A percentile compares a stretch with the other conserved stretches of the same genome.
phyloP scores from a whole-genome alignment of 64 coral and sea anemone genomes.

The Astreopora myriophthalma region DNA sequence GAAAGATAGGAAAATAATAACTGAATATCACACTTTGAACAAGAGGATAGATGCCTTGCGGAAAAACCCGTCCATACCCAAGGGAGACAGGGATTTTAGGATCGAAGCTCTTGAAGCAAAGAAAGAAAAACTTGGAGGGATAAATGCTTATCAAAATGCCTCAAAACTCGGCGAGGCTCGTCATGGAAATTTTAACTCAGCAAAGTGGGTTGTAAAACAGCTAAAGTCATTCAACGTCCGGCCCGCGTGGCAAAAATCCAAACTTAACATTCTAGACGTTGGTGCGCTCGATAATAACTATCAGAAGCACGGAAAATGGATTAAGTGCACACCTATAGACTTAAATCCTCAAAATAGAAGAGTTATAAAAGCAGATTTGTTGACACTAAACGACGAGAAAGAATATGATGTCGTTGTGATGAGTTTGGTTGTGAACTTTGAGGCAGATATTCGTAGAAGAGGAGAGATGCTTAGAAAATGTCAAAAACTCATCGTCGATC shows the following conservation, averaged over 20 bases:
- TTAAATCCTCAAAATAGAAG: conserved; percentile 48
- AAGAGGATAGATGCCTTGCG: conserved; percentile 40
- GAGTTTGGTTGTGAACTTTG: conserved; percentile 64
- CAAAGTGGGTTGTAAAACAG: conserved; percentile 71
- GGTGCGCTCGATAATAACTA: conserved; percentile 60
- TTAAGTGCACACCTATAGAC: conserved; percentile 69
- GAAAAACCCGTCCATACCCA: not conserved
- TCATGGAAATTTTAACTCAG: conserved; percentile 65
- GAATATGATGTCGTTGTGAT: conserved; percentile 53
- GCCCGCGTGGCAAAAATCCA: not conserved
- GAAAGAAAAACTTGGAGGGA: conserved; percentile 64
- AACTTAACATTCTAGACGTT: conserved; percentile 48
- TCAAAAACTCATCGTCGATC: not conserved
- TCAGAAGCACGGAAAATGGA: conserved; percentile 27
- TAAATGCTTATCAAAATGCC: conserved; percentile 71
- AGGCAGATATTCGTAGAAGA: conserved; percentile 25
- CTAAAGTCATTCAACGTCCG: conserved; percentile 28
- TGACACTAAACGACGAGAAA: not conserved
- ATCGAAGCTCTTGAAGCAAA: conserved; percentile 11
- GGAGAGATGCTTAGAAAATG: conserved; percentile 60
- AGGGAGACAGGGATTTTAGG: not conserved
- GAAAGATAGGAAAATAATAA: conserved; percentile 61
- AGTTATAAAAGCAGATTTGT: conserved; percentile 53
- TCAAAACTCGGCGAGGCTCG: conserved; percentile 66
- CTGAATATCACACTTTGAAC: conserved; percentile 59